Base-by-base conservation (phyloP, 2,888 invertebrate species). In the Crematogaster levior region DNA sequence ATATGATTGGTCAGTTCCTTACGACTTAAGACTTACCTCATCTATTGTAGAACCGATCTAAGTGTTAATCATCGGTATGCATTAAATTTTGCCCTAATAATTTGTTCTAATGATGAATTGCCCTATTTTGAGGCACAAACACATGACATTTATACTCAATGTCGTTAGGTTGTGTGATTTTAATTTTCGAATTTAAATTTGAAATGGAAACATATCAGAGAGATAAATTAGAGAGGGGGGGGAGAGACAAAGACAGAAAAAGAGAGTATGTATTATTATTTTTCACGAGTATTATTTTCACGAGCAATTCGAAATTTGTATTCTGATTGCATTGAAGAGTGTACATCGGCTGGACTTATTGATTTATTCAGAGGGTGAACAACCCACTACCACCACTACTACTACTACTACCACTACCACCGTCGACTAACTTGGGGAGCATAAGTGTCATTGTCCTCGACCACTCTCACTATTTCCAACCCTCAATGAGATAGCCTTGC, bases 361-460 rank as follows among this genome's bases (percentile, higher is more conserved):
- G 91, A 91, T 92, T 90, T 91, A 89, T 91, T 90, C 89, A 82
- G 87, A 85, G 89, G 88, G 88, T 84, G 88, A 86, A 85, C 84
- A 84, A 85, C 85, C n/a, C 88, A 83, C 73, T 81, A 65, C 63
- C 74, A 56, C 27, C 51, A 48, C 2, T 30, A 43, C 12, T 3
- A 46, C 61, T 40, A 51, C 43, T 24, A 12, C 24, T 18, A 24
- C 27, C 40, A 27, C 18, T 27, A 40, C 70, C 30, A 21, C 30
- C 46, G 4, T 43, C 24, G 1, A 10, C n/a, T 10, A 37, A 34
- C 34, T 6, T 3, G 34, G 74, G 10, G 21, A 65, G 85, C 85
- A 79, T 66, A 80, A 79, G 83, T 83, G 88, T 87, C 87, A 87
- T 89, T 87, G 88, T 88, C 86, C 88, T 85, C 88, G 81, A 79